These are phyloP conservation scores for Eulemur macaco DNA, from an alignment of 2,113 vertebrate genomes.

Conservation along the genomic window DNA sequence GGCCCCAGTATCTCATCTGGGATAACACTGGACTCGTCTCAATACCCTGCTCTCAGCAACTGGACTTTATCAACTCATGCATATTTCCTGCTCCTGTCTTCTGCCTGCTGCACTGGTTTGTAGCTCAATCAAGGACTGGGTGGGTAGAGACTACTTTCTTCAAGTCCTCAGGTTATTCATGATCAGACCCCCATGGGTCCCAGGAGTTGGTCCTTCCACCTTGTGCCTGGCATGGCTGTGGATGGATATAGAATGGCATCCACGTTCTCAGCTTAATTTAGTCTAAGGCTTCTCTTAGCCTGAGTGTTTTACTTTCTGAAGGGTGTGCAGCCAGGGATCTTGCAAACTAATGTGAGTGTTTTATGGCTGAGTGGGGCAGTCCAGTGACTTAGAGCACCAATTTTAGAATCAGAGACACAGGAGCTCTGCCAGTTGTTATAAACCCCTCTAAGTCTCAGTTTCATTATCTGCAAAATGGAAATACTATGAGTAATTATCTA, in stretches of 20 bases:
- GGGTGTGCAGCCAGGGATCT: neutral
- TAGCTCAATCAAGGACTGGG: neutral
- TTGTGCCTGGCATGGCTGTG: neutral
- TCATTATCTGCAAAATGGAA: constrained; percentile 23
- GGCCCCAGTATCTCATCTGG: neutral
- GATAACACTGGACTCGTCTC: neutral
- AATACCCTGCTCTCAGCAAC: neutral
- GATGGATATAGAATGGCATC: neutral
- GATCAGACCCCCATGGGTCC: neutral
- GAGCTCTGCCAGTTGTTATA: neutral
- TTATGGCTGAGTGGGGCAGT: neutral
- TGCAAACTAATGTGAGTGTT: neutral
- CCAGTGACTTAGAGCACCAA: neutral
- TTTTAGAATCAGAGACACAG: neutral
- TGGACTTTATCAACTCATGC: neutral
- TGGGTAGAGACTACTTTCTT: neutral
- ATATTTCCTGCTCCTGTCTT: neutral
- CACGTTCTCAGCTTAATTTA: constrained; percentile 6
- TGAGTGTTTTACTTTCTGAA: constrained; percentile 19
- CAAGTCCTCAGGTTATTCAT: neutral
- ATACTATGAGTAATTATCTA: neutral
- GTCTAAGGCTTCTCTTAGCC: neutral
- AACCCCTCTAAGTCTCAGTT: neutral
- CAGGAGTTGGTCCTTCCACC: neutral
- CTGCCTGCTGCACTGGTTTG: neutral